These are phyloP conservation scores for Oceanodroma tethys DNA, from an alignment of 2,113 vertebrate species.

Conservation along the genomic window DNA sequence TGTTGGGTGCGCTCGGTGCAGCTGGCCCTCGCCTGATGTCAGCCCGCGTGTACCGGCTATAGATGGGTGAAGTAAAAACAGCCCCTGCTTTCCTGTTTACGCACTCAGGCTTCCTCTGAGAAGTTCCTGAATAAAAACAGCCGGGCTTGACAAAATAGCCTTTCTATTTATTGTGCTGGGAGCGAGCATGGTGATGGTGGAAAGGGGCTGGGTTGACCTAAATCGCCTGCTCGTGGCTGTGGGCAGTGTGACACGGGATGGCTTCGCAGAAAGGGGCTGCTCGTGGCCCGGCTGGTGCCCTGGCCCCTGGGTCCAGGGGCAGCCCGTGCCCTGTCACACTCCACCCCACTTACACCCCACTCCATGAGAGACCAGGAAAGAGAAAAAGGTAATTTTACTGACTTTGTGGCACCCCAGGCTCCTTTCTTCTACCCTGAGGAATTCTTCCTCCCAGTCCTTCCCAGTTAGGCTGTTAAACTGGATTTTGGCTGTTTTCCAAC, in stretches of 20 bases:
- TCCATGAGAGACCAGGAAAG: neutral
- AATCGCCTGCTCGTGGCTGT: neutral
- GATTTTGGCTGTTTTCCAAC: neutral
- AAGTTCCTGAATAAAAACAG: constrained; percentile 57
- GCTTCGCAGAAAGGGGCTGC: neutral
- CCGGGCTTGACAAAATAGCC: constrained; percentile 50
- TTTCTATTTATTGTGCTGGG: constrained; percentile 57
- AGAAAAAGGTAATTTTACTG: neutral
- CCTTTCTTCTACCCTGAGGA: neutral
- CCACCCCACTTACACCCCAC: neutral
- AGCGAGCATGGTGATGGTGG: neutral
- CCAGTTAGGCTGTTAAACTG: neutral
- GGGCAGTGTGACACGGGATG: neutral
- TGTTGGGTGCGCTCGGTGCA: constrained; percentile 44
- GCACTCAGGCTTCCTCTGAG: constrained; percentile 40
- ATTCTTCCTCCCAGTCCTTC: neutral
- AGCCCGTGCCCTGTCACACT: neutral
- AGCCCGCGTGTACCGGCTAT: neutral
- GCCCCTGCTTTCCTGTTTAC: constrained; percentile 67
- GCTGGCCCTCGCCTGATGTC: constrained; percentile 31
- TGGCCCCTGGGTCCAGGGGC: neutral
- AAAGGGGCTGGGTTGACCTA: neutral
- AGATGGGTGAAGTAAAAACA: constrained; percentile 66
- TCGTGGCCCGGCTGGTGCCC: neutral
- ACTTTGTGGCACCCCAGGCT: neutral